Evolutionary conservation across 2,797 vertebrate species (phyloP).

Genomic region (Tapirus indicus): DNA sequence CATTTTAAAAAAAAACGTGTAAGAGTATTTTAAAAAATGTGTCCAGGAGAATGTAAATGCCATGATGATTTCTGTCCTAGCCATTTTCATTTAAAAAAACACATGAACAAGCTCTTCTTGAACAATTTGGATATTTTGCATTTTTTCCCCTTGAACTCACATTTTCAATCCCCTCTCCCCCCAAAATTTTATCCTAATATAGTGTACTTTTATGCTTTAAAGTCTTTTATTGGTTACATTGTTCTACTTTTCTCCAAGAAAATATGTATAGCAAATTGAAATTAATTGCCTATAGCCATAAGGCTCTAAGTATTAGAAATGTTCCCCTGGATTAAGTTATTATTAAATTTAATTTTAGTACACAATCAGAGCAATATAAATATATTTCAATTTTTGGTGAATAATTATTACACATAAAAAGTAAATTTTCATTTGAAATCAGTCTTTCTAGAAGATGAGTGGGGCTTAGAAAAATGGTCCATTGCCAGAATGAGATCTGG

Average conservation of each 20-base stretch:
- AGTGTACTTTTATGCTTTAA: neutral
- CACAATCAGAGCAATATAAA: neutral
- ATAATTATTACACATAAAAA: neutral
- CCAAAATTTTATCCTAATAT: neutral
- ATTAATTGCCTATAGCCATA: neutral
- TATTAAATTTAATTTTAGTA: constrained; percentile 12
- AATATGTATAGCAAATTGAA: neutral
- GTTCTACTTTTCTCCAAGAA: neutral
- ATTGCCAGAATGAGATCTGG: neutral
- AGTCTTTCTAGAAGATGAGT: neutral
- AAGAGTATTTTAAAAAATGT: neutral
- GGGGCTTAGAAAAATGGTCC: neutral
- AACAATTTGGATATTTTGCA: neutral
- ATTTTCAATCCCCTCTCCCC: neutral
- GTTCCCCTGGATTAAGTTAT: neutral
- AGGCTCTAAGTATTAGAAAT: neutral
- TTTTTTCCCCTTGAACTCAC: neutral
- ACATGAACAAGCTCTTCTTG: neutral
- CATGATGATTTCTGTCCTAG: neutral
- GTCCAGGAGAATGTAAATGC: neutral
- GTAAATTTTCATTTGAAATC: neutral
- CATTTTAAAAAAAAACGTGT: constrained; percentile 25
- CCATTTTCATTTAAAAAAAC: constrained; percentile 2
- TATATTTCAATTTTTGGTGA: constrained; percentile 11
- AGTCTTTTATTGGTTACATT: neutral